Base-by-base conservation (phyloP, 64 coral and sea anemone species). In the Montipora capricornis region DNA sequence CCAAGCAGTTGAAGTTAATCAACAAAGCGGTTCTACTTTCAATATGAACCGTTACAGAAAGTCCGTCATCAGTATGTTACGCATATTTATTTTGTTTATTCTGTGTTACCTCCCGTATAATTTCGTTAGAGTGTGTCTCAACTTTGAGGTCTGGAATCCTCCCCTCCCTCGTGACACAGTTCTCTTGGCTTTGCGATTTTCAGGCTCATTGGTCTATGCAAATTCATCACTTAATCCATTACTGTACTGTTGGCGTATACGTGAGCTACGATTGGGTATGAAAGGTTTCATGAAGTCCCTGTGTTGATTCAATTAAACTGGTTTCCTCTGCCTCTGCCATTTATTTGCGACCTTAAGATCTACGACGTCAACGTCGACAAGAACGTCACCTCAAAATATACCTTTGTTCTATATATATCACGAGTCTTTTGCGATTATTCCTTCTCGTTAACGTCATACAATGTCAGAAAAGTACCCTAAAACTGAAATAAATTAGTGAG, bases 191-290 rank as follows among this genome's bases (percentile, higher is more conserved):
- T 17, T 84, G 20, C 66, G 81, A 1, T 47, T 29, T 13, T 68
- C 81, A 37, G 58, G 13, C 6, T 26, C 29, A 14, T 5, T 84
- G 13, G 81, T 84, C 68, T 84, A 84, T 17, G 12, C 68, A 13
- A 84, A 84, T 12, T 84, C 81, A 5, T 84, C 59, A 6, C 37
- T 84, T 2, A 84, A 84, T 12, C 81, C 81, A 7, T 49, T 84
- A 8, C 5, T 84, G 7, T 84, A 68, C 37, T 84, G 81, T 48
- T 84, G 81, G 81, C 81, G 81, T 60, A 84, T 84, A 60, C 81
- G 81, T 84, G 59, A 84, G 1, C 16, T 84, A 0, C 81, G 61
- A 2, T 19, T 0, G 16, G 58, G 22, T 8, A 83, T 83, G 44
- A 83, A 68, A 44, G 13, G 61, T 44, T 84, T 83, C n/a, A 2